A percentile compares a stretch with the other conserved stretches of the same genome.
phyloP scores from a whole-genome alignment of 2,797 vertebrate genomes.

The Kryptolebias ocellatus region DNA sequence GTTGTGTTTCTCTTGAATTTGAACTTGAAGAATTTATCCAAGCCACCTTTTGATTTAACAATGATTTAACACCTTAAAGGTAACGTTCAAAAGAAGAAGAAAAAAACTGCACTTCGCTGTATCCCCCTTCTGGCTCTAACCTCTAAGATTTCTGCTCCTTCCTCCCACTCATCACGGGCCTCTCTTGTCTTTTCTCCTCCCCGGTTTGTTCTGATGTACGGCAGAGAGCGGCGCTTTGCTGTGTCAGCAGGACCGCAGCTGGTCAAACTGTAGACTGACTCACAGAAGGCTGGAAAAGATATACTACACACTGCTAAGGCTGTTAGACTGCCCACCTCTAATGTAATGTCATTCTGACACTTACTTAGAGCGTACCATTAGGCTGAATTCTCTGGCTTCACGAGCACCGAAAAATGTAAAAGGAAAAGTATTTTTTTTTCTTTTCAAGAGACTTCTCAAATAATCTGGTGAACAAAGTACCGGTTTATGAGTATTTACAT shows the following conservation, averaged over 20 bases:
- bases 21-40: neutral
- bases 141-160: constrained; percentile 34
- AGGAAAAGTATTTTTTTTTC: constrained; percentile 8
- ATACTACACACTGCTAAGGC: constrained; percentile 3
- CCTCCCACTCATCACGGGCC: constrained; percentile 48
- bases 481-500: neutral
- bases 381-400: constrained; percentile 2
- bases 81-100: neutral
- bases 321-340: constrained; percentile 30
- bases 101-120: constrained; percentile 17
- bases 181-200: constrained; percentile 36
- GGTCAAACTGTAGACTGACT: constrained; percentile 60
- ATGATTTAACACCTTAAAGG: constrained; percentile 3
- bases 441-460: constrained; percentile 17
- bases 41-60: constrained; percentile 7
- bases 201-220: constrained; percentile 37
- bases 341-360: constrained; percentile 14
- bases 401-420: constrained; percentile 26
- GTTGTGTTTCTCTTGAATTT: neutral
- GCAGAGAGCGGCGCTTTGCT: constrained; percentile 37
- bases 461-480: neutral
- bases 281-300: constrained; percentile 33
- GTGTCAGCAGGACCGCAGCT: constrained; percentile 57
- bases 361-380: neutral
- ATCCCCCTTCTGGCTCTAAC: constrained; percentile 18